Evolutionary conservation across 1,140 invertebrate species (phyloP).

Genomic region (Stenopsyche tienmushanensis): DNA sequence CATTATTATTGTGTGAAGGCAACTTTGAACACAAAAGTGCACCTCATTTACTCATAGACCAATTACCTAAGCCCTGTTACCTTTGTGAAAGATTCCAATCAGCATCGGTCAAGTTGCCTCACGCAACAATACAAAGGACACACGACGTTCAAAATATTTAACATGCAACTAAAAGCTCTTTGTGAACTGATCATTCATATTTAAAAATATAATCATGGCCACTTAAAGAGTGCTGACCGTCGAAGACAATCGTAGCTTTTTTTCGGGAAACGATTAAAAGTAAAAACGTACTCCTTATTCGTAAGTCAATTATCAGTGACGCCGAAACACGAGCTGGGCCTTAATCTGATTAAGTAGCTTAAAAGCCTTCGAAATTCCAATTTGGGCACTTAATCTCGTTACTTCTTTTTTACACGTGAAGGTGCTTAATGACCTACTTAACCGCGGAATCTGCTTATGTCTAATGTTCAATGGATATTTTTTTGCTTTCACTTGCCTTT

Average conservation of each 20-base stretch:
- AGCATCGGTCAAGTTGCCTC: neutral
- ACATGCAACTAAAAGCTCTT: neutral
- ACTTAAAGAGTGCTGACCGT: slow-evolving; percentile 11
- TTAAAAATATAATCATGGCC: neutral
- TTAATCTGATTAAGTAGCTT: too few species aligned
- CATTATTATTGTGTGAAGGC: slow-evolving; percentile 11
- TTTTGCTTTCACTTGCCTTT: slow-evolving; percentile 27
- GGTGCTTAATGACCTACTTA: slow-evolving; percentile 42
- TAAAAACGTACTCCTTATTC: too few species aligned
- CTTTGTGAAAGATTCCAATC: neutral
- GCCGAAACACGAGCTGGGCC: too few species aligned
- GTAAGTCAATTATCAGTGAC: too few species aligned
- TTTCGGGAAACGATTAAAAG: too few species aligned
- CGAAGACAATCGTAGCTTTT: too few species aligned
- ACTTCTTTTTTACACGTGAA: slow-evolving; percentile 34
- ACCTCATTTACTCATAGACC: slow-evolving; percentile 1
- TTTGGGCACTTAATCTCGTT: slow-evolving; percentile 40
- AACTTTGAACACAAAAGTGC: slow-evolving; percentile 34
- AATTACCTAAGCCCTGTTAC: neutral
- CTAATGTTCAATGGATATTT: slow-evolving; percentile 41
- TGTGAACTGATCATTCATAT: neutral
- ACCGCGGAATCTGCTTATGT: slow-evolving; percentile 30
- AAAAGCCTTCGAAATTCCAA: too few species aligned
- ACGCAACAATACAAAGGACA: neutral
- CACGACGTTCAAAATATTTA: neutral